Evolutionary conservation across 1,140 invertebrate genomes (phyloP), one percentile per base, ranked within the genome.

Genomic region (Phymorhynchus buccinoides): DNA sequence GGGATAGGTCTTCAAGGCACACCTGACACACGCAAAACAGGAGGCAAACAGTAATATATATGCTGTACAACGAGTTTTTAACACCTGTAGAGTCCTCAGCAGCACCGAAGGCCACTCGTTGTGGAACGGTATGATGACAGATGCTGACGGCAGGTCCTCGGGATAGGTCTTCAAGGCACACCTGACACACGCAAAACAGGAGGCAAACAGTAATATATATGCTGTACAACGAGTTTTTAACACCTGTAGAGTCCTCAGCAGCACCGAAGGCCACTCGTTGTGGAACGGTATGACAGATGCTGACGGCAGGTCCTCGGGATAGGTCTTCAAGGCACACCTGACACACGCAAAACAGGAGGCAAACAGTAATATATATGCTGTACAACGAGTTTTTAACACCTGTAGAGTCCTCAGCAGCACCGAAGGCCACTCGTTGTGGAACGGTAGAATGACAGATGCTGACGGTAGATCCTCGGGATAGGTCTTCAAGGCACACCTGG

Each of bases 51-150:
- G n/a, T n/a, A n/a, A n/a, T n/a, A n/a, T n/a, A n/a, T n/a, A n/a
- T n/a, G n/a, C n/a, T n/a, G n/a, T n/a, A n/a, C n/a, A n/a, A n/a
- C n/a, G n/a, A n/a, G n/a, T n/a, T n/a, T n/a, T n/a, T n/a, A n/a
- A n/a, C n/a, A n/a, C n/a, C n/a, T n/a, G n/a, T n/a, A 99, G 93
- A 0, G 98, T 98, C 89, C 99, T 94, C 85, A 98, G 93, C 0
- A 99, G 93, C 12, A 98, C 98, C 86, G 96, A 95, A 83, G 96
- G 96, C 91, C 99, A 98, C 93, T 99, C 99, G 94, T 99, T 99
- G 92, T 97, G 98, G 91, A 99, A 99, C 90, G 98, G 99, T 90
- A 99, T 97, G 32, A 99, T 95, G 41, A 99, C 94, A 77, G 96
- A 97, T 1, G 96, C 96, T 84, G 95, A 95, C 80, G 97, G 96